Evolutionary conservation across 1,140 invertebrate genomes (phyloP), one percentile per base, ranked within the genome.

Genomic region (Drosophila erecta): DNA sequence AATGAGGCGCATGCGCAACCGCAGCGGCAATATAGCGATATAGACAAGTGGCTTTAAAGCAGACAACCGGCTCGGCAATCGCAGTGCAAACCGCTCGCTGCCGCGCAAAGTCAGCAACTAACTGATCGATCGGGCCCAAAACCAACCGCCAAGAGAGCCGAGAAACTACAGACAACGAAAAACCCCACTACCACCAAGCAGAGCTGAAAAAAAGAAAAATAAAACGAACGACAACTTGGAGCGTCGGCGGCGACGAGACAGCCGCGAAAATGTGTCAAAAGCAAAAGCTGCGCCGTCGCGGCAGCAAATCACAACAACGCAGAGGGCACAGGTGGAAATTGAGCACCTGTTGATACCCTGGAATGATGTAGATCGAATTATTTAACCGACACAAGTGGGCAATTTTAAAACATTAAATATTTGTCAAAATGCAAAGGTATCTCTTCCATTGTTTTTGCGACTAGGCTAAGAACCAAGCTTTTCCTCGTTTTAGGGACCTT

Each of bases 101-200:
- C 76, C 80, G 84, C 85, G 72, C 53, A 67, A 75, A 84, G 80
- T 69, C 72, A 89, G 76, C 84, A 87, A 87, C 84, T 87, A 87
- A 87, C 84, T 84, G 84, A 84, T 84, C 76, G 84, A 86, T 81
- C 74, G 64, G 54, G 61, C 47, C 40, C 38, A 40, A 53, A 76
- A 41, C 56, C 69, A 49, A 65, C 17, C 10, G 37, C 41, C 55
- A 44, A 37, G 57, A 50, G 62, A 35, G 62, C 66, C 62, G 62
- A 41, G 47, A 33, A 61, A 61, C 53, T 24, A 40, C 62, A 37
- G 7, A 54, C 27, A 30, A 58, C 35, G 40, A 22, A 14, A 46
- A 53, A 20, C 14, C 4, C 24, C 20, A 27, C 22, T 15, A 14
- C 27, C 8, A 30, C 7, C 8, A 30, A 30, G 8, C 30, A 43